phyloP scores from a whole-genome alignment of 37 sponge, comb jelly and placozoan genomes.

The Cliona cf. orientalis region DNA sequence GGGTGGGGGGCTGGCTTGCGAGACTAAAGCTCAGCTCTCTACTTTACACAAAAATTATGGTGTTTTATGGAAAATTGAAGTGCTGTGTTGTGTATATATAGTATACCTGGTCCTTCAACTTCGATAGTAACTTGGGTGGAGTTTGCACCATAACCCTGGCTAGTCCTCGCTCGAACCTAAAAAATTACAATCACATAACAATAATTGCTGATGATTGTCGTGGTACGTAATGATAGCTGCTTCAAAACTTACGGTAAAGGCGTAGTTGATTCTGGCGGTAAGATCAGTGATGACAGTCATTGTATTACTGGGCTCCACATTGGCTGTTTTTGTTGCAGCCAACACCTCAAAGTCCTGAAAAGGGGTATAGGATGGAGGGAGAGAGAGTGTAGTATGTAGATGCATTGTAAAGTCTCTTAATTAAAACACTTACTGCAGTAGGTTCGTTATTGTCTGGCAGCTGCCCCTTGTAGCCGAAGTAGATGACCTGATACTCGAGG shows the following conservation, averaged over 20 bases:
- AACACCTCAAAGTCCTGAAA: neutral
- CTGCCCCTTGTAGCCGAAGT: slow-evolving; percentile 19
- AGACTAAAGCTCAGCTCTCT: no score
- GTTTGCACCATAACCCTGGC: slow-evolving; percentile 18
- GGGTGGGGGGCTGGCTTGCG: no score
- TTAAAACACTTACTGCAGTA: neutral
- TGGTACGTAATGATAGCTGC: neutral
- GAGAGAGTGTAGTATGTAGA: neutral
- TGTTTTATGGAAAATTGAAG: no score
- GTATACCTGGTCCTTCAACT: neutral
- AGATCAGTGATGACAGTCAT: neutral
- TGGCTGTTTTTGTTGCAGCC: slow-evolving; percentile 2
- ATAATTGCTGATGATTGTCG: neutral
- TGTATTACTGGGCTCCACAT: neutral
- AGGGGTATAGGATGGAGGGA: no score
- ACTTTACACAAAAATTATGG: no score
- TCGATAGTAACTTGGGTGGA: slow-evolving; percentile 1
- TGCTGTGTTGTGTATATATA: no score
- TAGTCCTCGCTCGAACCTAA: slow-evolving; percentile 24
- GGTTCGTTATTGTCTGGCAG: neutral
- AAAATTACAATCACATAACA: neutral
- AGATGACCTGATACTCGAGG: slow-evolving; percentile 34
- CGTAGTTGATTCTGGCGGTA: slow-evolving; percentile 8
- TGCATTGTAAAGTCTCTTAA: neutral
- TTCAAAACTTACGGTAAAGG: slow-evolving; percentile 18